phyloP scores from a whole-genome alignment of 2,888 invertebrate genomes.

The Agrochola lychnidis region DNA sequence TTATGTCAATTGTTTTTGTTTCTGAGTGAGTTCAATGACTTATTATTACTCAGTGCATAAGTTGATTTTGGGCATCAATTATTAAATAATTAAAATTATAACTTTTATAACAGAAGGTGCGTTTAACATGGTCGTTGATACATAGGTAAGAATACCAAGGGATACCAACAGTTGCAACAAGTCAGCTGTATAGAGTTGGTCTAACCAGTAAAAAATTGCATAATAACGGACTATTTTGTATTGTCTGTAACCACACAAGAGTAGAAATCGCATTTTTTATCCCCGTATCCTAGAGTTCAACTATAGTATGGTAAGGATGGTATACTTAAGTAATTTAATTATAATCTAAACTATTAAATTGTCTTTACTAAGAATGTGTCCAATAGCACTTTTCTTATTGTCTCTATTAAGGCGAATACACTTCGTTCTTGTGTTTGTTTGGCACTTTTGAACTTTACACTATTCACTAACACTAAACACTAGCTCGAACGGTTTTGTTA shows the following conservation, averaged over 20 bases:
- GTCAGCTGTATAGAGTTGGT: background rate
- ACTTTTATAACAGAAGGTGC: background rate
- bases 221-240: background rate
- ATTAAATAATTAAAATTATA: too few species aligned
- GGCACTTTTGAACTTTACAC: too few species aligned
- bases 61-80: background rate
- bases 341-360: too few species aligned
- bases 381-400: too few species aligned
- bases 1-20: background rate
- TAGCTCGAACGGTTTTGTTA: too few species aligned
- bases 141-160: background rate
- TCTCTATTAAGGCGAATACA: too few species aligned
- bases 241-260: fast-evolving
- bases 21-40: background rate
- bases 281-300: too few species aligned
- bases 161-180: background rate
- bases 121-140: background rate
- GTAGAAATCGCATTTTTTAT: background rate
- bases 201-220: background rate
- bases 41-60: background rate
- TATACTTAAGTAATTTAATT: too few species aligned
- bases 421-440: too few species aligned
- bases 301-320: too few species aligned
- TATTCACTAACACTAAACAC: too few species aligned
- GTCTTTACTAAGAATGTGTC: too few species aligned